Evolutionary conservation across 1,140 invertebrate genomes (phyloP), one percentile per base, ranked within the genome.

Genomic region (Capitella teleta): DNA sequence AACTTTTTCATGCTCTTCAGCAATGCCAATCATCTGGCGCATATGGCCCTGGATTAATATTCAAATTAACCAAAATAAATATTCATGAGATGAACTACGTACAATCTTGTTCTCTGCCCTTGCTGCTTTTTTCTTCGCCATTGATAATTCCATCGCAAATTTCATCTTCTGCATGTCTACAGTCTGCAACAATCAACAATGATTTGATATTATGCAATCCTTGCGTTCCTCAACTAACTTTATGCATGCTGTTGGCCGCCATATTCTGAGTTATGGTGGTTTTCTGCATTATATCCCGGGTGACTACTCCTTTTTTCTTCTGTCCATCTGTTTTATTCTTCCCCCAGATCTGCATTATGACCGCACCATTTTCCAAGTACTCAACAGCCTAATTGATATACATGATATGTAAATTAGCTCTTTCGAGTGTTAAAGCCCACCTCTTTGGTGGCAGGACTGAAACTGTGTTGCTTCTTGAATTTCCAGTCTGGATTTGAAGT

Each of bases 401-500:
- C n/a, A n/a, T n/a, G n/a, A n/a, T n/a, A n/a, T n/a, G n/a, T n/a
- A n/a, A n/a, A n/a, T n/a, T n/a, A n/a, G 38, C 25, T 40, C 38
- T 14, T 16, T 21, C 5, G 10, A 8, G 14, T 40, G 1, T 16
- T 5, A 26, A 24, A 10, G 6, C 21, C 16, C 25, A 77, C 76
- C 59, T 76, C 67, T 49, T 70, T 57, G 6, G 75, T 77, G 25
- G 66, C 73, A 25, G 70, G 67, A 21, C 53, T 51, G 55, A 70
- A 76, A 25, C 59, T 59, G 59, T 74, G 73, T 28, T 70, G 55
- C 60, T 74, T 69, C 47, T 66, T 63, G 58, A 77, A 72, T 52
- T 74, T 75, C 65, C 77, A 80, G 48, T 76, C 70, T 4, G 79
- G 78, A 60, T 79, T 79, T 16, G 58, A 61, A 8, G 75, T 75